phyloP scores from a whole-genome alignment of 2,113 vertebrate species.

The Thinocorus orbignyianus region DNA sequence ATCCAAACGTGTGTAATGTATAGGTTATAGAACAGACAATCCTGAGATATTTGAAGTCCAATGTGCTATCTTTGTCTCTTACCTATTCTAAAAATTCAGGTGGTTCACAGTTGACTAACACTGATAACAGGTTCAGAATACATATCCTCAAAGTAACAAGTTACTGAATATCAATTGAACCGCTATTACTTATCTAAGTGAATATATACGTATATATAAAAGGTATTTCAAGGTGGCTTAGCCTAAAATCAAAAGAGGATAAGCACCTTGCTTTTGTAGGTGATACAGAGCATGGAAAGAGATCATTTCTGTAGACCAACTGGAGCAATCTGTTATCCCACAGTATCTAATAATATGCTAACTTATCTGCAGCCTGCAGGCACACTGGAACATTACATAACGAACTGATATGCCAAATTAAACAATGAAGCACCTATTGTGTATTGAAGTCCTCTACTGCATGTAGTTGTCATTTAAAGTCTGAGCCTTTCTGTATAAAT shows the following conservation, averaged over 20 bases:
- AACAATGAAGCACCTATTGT: neutral
- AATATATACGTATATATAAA: neutral
- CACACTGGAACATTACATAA: neutral
- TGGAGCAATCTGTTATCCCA: neutral
- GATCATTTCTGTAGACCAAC: neutral
- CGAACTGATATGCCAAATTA: neutral
- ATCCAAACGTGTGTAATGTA: neutral
- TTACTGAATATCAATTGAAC: neutral
- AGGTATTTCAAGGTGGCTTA: neutral
- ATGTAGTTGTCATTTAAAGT: neutral
- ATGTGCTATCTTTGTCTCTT: slow-evolving; percentile 18
- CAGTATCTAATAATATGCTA: neutral
- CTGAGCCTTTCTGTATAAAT: neutral
- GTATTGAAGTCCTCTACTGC: neutral
- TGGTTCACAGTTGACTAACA: neutral
- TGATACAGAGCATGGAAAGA: neutral
- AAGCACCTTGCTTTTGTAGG: neutral
- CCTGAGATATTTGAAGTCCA: neutral
- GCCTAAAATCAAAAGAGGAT: neutral
- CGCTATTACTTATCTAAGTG: neutral
- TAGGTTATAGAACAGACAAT: neutral
- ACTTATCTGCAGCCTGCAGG: neutral
- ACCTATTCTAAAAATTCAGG: slow-evolving; percentile 1
- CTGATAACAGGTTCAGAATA: neutral
- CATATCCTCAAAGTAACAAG: neutral